These are phyloP conservation scores for Mungos mungo DNA, from an alignment of 2,113 vertebrate species.

Conservation along the genomic window DNA sequence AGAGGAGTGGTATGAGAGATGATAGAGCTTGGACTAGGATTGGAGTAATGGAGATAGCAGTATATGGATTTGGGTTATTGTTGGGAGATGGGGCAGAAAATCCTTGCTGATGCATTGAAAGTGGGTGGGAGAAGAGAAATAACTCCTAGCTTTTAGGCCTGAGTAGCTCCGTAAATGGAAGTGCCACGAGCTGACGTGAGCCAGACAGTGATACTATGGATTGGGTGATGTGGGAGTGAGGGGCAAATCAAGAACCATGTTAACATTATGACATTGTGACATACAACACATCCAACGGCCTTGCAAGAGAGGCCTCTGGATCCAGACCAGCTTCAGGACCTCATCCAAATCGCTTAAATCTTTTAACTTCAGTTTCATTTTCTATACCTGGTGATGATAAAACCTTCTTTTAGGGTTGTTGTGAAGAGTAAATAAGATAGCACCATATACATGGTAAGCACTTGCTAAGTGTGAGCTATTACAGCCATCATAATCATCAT, in stretches of 20 bases:
- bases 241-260: neutral
- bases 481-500: neutral
- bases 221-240: no score
- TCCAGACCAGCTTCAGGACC: neutral
- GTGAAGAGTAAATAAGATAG: neutral
- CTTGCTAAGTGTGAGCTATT: neutral
- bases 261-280: neutral
- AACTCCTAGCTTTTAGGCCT: neutral
- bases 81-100: neutral
- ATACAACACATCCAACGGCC: neutral
- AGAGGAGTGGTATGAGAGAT: neutral
- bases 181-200: neutral
- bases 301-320: neutral
- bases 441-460: neutral
- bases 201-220: neutral
- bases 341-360: neutral
- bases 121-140: neutral
- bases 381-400: neutral
- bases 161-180: neutral
- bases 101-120: neutral
- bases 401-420: neutral
- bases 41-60: neutral
- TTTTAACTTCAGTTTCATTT: neutral
- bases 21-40: neutral
- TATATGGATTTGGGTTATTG: neutral